phyloP scores from a whole-genome alignment of 2,888 invertebrate genomes.

The Deilephila porcellus region DNA sequence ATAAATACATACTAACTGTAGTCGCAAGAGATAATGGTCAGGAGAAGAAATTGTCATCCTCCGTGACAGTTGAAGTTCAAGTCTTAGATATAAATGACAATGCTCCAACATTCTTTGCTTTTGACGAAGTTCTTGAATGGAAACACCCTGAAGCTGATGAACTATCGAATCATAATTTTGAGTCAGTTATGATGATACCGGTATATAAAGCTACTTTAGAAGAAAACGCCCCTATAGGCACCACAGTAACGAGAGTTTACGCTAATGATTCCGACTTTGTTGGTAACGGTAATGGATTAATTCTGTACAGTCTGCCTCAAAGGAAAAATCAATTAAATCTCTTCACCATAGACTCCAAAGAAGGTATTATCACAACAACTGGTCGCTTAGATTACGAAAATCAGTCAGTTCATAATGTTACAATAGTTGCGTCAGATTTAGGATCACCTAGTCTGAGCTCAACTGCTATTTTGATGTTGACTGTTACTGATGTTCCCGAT shows the following conservation, averaged over 20 bases:
- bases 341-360: constrained; percentile 93
- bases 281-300: constrained; percentile 94
- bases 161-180: constrained; percentile 80
- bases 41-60: constrained; percentile 86
- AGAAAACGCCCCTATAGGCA: constrained; percentile 90
- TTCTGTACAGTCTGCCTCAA: constrained; percentile 90
- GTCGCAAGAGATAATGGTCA: constrained; percentile 90
- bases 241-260: constrained; percentile 89
- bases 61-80: constrained; percentile 92
- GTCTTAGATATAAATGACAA: constrained; percentile 94
- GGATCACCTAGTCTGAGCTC: constrained; percentile 93
- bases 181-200: constrained; percentile 85
- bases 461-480: constrained; percentile 89
- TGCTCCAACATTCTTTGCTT: constrained; percentile 91
- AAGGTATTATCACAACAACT: constrained; percentile 91
- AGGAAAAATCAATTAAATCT: constrained; percentile 86
- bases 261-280: constrained; percentile 94
- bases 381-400: constrained; percentile 89
- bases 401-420: constrained; percentile 88
- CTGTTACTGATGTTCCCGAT: constrained; percentile 87
- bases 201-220: constrained; percentile 90
- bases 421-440: constrained; percentile 92
- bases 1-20: constrained; percentile 89
- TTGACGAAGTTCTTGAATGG: constrained; percentile 86
- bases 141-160: constrained; percentile 78